A percentile compares a stretch with the other conserved stretches of the same genome.
Conservation (phyloP, 2,797 vertebrate species). For the Enteromius treurensis region DNA sequence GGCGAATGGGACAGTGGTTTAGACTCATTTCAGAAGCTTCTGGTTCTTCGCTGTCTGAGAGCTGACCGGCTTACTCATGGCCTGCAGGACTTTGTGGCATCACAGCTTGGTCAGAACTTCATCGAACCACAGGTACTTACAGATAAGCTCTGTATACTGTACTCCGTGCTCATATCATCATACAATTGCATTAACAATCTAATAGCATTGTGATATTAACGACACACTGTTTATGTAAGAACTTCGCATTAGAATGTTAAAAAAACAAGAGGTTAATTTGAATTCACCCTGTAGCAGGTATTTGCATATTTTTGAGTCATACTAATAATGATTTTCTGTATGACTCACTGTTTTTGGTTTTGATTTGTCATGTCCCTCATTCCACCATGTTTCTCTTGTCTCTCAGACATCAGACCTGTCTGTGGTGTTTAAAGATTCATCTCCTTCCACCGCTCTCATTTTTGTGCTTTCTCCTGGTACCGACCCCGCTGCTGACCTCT, state of each 20-base stretch:
- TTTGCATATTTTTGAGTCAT: slow-evolving; percentile 30
- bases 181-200: not conserved
- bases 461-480: slow-evolving; percentile 90
- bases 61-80: slow-evolving; percentile 86
- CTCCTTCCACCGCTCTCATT: slow-evolving; percentile 81
- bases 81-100: slow-evolving; percentile 89
- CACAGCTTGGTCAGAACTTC: slow-evolving; percentile 84
- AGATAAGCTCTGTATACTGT: not conserved
- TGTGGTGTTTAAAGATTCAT: slow-evolving; percentile 84
- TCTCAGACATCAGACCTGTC: slow-evolving; percentile 85
- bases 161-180: not conserved
- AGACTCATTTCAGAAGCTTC: slow-evolving; percentile 88
- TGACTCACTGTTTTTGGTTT: slow-evolving; percentile 7
- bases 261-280: slow-evolving; percentile 13
- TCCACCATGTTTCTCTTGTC: slow-evolving; percentile 10
- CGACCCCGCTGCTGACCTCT: slow-evolving; percentile 88
- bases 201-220: slow-evolving; percentile 3
- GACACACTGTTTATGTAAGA: not conserved
- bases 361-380: not conserved
- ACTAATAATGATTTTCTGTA: not conserved
- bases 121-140: slow-evolving; percentile 86
- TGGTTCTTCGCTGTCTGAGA: slow-evolving; percentile 88
- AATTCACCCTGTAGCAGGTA: slow-evolving; percentile 18
- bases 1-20: slow-evolving; percentile 79
- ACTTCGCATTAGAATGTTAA: not conserved